phyloP scores from a whole-genome alignment of 2,113 vertebrate genomes.

The Ranitomeya imitator region DNA sequence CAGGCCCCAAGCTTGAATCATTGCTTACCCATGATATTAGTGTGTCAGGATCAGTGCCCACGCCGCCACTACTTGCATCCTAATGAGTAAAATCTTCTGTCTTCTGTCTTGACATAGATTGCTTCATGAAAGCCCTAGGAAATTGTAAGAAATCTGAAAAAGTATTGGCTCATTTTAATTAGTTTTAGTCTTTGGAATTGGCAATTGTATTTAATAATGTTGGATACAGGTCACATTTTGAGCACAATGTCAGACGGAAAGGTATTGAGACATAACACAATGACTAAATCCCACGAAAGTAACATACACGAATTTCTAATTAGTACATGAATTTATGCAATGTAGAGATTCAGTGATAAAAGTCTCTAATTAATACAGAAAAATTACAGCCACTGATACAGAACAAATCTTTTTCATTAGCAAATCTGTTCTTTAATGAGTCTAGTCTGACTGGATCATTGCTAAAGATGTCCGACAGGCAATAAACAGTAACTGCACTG shows the following conservation, averaged over 20 bases:
- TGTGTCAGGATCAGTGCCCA: too few relatives aligned
- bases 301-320: neutral
- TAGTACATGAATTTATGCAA: neutral
- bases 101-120: too few relatives aligned
- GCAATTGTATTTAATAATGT: neutral
- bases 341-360: neutral
- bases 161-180: too few relatives aligned
- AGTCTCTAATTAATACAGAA: constrained; percentile 16
- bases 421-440: constrained; percentile 36
- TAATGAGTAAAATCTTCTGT: too few relatives aligned
- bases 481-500: constrained; percentile 41
- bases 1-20: too few relatives aligned
- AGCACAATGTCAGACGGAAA: neutral
- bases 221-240: neutral
- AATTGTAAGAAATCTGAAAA: too few relatives aligned
- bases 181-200: neutral
- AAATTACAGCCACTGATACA: neutral
- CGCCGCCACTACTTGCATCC: too few relatives aligned
- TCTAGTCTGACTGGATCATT: constrained; percentile 35
- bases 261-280: neutral
- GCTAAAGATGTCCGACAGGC: constrained; percentile 35
- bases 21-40: too few relatives aligned
- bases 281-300: neutral
- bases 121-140: too few relatives aligned
- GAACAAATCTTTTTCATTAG: constrained; percentile 21